Base-by-base conservation (phyloP, 2,113 vertebrate genomes). In the Prionailurus bengalensis region DNA sequence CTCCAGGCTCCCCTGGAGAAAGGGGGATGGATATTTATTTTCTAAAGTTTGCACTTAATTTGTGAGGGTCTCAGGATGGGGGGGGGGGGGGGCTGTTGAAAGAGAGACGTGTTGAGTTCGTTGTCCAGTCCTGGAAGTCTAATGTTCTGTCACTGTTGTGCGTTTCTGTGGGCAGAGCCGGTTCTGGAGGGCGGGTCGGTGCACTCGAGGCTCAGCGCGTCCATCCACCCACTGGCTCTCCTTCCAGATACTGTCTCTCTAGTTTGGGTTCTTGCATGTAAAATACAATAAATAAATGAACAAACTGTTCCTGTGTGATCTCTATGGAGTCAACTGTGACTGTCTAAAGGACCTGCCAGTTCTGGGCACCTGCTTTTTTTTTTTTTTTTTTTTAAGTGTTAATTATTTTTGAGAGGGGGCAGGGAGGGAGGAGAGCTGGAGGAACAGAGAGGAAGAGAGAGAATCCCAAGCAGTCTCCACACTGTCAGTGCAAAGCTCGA, bases 211-310 rank as follows among this genome's bases (percentile, higher is more conserved):
- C 42, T 78, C 92, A 84, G 89, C 92, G 97, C 91, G 42, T 97
- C 98, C 87, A 83, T 90, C 97, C 94, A 79, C 97, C 98, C 95
- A 97, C 98, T 98, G 98, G 98, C 97, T 95, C 91, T 93, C 94
- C 97, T 98, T 98, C 98, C 98, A 98, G 97, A 98, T 98, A 94
- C 98, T 99, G 98, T 98, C 98, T 99, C 98, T 99, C 97, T 98
- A 98, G 98, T 99, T 99, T 98, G 99, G 86, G 99, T 99, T 99
- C 99, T 97, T 99, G 99, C 99, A 99, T 99, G 98, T 99, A 98
- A 99, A 99, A 98, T 99, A 98, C 84, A 96, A 94, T 98, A 97
- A 98, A 99, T 99, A 99, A 99, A 98, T 99, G 98, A 98, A 98
- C 98, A 63, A 80, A 89, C 55, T 16, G 19, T 21, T 42, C 74